phyloP scores from a whole-genome alignment of 2,797 vertebrate species.

The Anolis apletophallus region DNA sequence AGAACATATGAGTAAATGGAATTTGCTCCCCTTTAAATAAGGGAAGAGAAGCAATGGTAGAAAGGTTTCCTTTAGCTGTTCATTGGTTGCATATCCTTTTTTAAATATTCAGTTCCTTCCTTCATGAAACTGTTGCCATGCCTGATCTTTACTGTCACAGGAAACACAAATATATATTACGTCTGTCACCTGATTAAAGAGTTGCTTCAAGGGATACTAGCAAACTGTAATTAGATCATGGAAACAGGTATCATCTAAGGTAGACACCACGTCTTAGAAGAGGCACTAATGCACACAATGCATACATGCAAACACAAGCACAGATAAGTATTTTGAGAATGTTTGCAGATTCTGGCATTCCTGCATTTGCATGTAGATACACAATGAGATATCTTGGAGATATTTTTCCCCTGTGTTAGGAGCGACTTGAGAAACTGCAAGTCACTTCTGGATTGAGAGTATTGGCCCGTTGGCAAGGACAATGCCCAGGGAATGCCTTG shows the following conservation, averaged over 20 bases:
- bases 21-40: background rate
- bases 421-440: too few species aligned
- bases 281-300: background rate
- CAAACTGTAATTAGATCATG: background rate
- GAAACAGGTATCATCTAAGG: background rate
- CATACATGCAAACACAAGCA: too few species aligned
- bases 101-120: too few species aligned
- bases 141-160: background rate
- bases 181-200: background rate
- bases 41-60: background rate
- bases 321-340: too few species aligned
- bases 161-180: background rate
- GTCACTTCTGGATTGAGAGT: too few species aligned
- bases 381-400: too few species aligned
- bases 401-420: too few species aligned
- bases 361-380: too few species aligned
- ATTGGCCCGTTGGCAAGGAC: too few species aligned
- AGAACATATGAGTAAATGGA: background rate
- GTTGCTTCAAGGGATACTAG: background rate
- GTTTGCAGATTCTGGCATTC: too few species aligned
- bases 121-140: background rate
- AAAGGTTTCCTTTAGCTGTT: background rate
- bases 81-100: background rate
- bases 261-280: background rate
- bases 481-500: too few species aligned